These are phyloP conservation scores for Dasypolia templi DNA, from an alignment of 2,888 invertebrate species.

Conservation along the genomic window DNA sequence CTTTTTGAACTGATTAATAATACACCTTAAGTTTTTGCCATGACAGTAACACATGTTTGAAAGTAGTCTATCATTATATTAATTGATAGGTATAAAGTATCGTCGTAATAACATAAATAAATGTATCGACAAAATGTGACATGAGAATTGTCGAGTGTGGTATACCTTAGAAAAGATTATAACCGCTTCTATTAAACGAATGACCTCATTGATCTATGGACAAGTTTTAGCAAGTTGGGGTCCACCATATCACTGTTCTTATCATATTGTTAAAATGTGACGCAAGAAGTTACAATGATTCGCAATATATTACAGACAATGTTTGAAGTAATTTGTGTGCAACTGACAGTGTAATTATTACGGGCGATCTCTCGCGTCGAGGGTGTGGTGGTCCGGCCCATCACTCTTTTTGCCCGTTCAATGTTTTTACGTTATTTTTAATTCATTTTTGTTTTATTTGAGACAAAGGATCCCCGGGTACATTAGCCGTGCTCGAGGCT, in stretches of 20 bases:
- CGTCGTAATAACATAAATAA: constrained; percentile 41
- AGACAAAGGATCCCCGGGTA: constrained; percentile 83
- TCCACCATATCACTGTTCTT: constrained; percentile 48
- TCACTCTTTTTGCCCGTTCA: constrained; percentile 85
- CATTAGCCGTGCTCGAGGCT: constrained; percentile 84
- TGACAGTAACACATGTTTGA: constrained; percentile 48
- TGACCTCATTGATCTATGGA: constrained; percentile 67
- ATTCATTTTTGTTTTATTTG: constrained; percentile 87
- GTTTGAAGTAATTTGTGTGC: constrained; percentile 79
- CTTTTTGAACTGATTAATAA: constrained; percentile 53
- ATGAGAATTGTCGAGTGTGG: constrained; percentile 60
- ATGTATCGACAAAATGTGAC: constrained; percentile 37
- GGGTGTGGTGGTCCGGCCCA: constrained; percentile 86
- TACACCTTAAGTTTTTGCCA: constrained; percentile 43
- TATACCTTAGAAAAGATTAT: constrained; percentile 64
- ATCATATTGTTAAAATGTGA: constrained; percentile 50
- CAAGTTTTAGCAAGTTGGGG: constrained; percentile 65
- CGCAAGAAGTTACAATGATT: constrained; percentile 56
- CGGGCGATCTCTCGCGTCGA: constrained; percentile 81
- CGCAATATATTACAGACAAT: constrained; percentile 49
- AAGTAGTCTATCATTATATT: constrained; percentile 60
- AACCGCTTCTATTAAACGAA: constrained; percentile 57
- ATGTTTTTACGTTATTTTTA: constrained; percentile 87
- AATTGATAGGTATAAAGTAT: constrained; percentile 54
- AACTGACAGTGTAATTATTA: constrained; percentile 87